These are phyloP conservation scores for Trogon surrucura DNA, from an alignment of 2,113 vertebrate genomes.

Conservation along the genomic window DNA sequence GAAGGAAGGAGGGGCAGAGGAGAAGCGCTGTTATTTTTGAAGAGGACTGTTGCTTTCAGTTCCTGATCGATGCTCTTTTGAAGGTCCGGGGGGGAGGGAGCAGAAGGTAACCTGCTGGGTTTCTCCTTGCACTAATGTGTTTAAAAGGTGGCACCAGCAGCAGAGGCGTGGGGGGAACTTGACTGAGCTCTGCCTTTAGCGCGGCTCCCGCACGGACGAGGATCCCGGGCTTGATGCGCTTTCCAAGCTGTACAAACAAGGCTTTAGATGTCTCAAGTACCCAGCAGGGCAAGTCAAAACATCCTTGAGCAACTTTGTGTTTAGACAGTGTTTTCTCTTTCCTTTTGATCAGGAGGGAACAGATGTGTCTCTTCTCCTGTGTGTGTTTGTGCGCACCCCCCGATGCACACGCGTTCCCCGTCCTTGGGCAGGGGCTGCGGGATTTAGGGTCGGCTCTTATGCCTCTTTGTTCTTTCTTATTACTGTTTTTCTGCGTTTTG, in stretches of 20 bases:
- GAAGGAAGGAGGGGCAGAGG: background rate
- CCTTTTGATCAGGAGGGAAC: conserved; percentile 17
- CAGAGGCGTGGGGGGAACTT: background rate
- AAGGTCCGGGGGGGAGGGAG: background rate
- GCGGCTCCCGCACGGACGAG: background rate
- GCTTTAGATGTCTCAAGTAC: conserved; percentile 33
- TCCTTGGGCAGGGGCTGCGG: background rate
- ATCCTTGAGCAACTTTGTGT: conserved; percentile 43
- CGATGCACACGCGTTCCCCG: background rate
- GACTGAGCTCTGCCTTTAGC: background rate
- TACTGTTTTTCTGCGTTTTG: background rate
- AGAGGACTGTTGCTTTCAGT: background rate
- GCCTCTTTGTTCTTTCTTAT: conserved; percentile 33
- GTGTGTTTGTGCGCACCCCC: background rate
- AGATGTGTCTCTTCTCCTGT: conserved; percentile 38
- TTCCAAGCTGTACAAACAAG: conserved; percentile 37
- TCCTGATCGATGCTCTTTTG: conserved; percentile 17
- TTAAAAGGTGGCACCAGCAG: conserved; percentile 21
- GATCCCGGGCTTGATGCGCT: conserved; percentile 1
- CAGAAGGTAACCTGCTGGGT: conserved; percentile 30
- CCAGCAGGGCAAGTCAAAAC: conserved; percentile 46
- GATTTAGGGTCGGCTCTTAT: background rate
- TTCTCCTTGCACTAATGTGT: conserved; percentile 16
- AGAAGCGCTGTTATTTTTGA: background rate
- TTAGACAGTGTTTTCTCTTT: conserved; percentile 8